These are phyloP conservation scores for Lepidurus packardi DNA, from an alignment of 1,140 invertebrate genomes.

Conservation along the genomic window DNA sequence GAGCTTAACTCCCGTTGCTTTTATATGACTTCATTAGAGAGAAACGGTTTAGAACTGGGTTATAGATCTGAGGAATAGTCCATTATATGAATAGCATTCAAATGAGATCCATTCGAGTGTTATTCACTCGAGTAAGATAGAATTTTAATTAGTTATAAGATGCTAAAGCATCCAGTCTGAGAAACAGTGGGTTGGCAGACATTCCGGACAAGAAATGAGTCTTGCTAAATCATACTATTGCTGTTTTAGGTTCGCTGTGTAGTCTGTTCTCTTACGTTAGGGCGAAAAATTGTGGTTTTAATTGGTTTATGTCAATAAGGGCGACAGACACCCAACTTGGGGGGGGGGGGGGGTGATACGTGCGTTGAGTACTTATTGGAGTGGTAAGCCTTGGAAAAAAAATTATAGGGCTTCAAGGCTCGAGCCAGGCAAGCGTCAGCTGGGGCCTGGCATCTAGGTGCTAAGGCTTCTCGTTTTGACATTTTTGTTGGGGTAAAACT, in stretches of 20 bases:
- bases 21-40: not conserved
- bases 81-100: no score
- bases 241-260: not conserved
- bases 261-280: not conserved
- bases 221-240: not conserved
- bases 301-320: not conserved
- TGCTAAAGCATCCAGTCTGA: no score
- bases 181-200: no score
- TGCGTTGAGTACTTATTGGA: not conserved
- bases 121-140: no score
- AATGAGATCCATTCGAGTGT: no score
- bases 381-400: not conserved
- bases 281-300: not conserved
- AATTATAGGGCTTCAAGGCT: not conserved
- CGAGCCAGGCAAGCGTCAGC: not conserved
- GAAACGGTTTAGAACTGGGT: no score
- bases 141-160: no score
- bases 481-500: not conserved
- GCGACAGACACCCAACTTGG: not conserved
- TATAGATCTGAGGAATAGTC: no score
- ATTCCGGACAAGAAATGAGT: no score
- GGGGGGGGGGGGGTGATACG: not conserved
- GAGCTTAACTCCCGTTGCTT: not conserved
- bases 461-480: not conserved
- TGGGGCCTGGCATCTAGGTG: no score